Evolutionary conservation across 2,113 vertebrate species (phyloP).

Genomic region (Tyrannus savana): DNA sequence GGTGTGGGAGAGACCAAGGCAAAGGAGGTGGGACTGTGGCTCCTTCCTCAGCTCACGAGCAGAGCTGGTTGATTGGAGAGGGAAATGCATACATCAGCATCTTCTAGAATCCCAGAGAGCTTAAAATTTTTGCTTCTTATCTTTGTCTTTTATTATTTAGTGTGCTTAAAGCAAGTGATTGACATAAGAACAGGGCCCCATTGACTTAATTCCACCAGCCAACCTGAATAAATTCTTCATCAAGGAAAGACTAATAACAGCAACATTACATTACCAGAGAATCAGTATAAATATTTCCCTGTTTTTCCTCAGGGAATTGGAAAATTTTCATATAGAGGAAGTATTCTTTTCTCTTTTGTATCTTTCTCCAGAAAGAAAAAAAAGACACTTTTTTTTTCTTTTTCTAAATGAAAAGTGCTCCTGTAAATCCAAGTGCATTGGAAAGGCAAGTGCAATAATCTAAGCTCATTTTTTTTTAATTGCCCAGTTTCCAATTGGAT

Average conservation of each 20-base stretch:
- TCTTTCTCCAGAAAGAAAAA: background rate
- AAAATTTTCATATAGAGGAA: background rate
- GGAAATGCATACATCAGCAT: background rate
- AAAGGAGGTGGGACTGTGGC: background rate
- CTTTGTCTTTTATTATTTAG: background rate
- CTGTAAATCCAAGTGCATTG: background rate
- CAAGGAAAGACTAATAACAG: background rate
- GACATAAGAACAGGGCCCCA: rapidly evolving
- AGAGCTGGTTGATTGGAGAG: background rate
- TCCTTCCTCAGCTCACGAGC: background rate
- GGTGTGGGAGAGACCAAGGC: background rate
- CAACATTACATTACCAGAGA: background rate
- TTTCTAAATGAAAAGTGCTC: background rate
- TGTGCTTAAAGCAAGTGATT: background rate
- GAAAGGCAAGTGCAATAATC: background rate
- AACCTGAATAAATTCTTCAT: background rate
- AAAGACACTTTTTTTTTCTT: background rate
- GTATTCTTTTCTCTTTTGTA: background rate
- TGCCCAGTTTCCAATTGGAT: background rate
- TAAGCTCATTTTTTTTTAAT: background rate
- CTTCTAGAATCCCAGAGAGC: background rate
- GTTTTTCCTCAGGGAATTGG: background rate
- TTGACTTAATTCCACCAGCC: background rate
- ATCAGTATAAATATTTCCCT: background rate
- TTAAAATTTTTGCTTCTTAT: background rate